Percentiles rank a stretch among this genome's conserved stretches.
phyloP scores from a whole-genome alignment of 2,113 vertebrate genomes.

The Numenius arquata region DNA sequence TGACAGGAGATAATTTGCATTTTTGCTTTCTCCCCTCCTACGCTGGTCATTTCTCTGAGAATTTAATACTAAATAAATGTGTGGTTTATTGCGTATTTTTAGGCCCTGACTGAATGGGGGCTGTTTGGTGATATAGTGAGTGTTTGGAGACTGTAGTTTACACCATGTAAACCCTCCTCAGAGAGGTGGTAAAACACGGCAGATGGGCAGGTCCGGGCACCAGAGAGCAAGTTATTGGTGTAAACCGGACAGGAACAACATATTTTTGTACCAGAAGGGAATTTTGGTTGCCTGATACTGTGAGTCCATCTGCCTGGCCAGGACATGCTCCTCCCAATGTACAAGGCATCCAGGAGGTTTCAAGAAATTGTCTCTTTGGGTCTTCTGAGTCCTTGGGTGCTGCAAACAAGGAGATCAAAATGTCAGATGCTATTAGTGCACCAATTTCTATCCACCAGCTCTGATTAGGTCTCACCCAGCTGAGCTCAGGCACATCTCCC shows the following conservation, averaged over 20 bases:
- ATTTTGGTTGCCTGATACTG: neutral
- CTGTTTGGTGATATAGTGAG: neutral
- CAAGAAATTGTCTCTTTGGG: neutral
- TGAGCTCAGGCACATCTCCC: neutral
- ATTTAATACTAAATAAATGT: neutral
- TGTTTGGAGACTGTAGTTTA: neutral
- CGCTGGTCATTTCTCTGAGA: neutral
- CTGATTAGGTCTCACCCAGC: neutral
- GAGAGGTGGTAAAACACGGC: neutral
- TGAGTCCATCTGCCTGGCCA: neutral
- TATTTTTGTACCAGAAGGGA: neutral
- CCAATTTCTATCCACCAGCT: neutral
- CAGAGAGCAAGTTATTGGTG: neutral
- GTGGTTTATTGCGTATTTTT: fast-evolving
- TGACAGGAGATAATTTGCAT: neutral
- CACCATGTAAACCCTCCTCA: neutral
- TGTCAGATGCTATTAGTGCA: neutral
- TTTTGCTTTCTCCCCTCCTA: neutral
- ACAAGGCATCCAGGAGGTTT: fast-evolving
- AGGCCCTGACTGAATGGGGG: neutral
- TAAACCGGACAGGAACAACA: neutral
- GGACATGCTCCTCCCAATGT: neutral
- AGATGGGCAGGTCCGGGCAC: neutral
- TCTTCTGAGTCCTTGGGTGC: neutral
- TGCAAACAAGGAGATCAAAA: neutral